These are phyloP conservation scores for Corapipo altera DNA, from an alignment of 2,113 vertebrate genomes.

Conservation along the genomic window DNA sequence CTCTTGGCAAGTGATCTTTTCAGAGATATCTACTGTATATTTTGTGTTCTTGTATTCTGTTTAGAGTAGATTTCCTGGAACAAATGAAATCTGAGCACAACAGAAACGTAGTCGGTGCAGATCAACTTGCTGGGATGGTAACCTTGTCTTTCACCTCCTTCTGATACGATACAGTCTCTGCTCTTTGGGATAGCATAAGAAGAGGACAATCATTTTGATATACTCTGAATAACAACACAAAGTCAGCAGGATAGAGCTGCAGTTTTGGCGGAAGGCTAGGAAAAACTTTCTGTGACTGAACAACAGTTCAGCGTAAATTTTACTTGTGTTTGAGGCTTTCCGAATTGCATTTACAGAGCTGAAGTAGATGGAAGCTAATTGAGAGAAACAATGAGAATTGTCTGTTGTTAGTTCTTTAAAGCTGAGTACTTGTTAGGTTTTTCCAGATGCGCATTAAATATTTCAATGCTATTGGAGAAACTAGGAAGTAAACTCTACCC, in stretches of 20 bases:
- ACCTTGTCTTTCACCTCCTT: background rate
- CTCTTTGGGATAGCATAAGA: background rate
- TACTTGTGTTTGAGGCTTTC: background rate
- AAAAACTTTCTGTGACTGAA: background rate
- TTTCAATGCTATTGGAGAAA: background rate
- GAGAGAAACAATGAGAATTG: background rate
- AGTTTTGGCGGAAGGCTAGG: background rate
- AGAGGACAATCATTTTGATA: background rate
- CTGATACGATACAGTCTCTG: background rate
- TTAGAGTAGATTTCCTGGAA: background rate
- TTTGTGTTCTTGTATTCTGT: background rate
- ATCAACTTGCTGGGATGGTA: background rate
- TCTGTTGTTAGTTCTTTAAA: background rate
- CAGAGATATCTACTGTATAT: background rate
- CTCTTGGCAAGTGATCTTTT: background rate
- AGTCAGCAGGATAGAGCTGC: background rate
- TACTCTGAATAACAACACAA: background rate
- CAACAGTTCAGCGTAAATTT: background rate
- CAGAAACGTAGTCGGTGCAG: accelerated
- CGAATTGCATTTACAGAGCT: background rate
- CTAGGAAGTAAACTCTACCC: background rate
- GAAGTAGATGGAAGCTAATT: background rate
- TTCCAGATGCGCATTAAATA: background rate
- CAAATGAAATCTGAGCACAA: background rate
- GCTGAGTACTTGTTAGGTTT: background rate